Evolutionary conservation across 2,888 invertebrate genomes (phyloP), one percentile per base, ranked within the genome.

Genomic region (Laothoe populi): DNA sequence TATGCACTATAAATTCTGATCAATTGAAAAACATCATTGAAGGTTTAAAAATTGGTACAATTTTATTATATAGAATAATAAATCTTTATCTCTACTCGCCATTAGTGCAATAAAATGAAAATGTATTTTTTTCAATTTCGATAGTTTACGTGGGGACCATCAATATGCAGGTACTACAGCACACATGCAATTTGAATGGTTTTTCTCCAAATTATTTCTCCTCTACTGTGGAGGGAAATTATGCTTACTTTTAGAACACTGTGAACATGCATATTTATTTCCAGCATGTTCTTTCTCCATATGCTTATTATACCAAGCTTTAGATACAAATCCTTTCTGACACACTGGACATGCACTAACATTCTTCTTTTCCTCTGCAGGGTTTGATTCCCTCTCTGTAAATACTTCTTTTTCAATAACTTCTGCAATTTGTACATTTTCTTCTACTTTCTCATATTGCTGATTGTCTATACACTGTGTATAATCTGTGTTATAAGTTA

Each of bases 281-380:
- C 80, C 81, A 0, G 77, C 76, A 65, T 90, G 90, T 61, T 84
- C 87, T 40, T 85, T 89, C 42, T 80, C 77, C 75, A 90, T 79
- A 59, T 92, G 91, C 62, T 87, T 89, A 24, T 71, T 71, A 62
- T 84, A 88, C 91, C 92, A 91, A 7, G 82, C 77, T 60, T 87
- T 86, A 0, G 88, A 86, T 2, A 70, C 77, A 65, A 91, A 92
- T 10, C 68, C 70, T 63, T 86, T 91, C 10, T 72, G 73, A 65
- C 91, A 92, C 13, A 82, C 63, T 0, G 81, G 72, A 67, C 91
- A 92, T 0, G n/a, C n/a, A n/a, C n/a, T n/a, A n/a, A 81, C 59
- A 73, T 79, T 78, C 61, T 79, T 84, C 59, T 78, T 77, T 45
- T 64, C 66, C 2, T 64, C 69, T 2, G 62, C 57, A 53, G 57